phyloP scores from a whole-genome alignment of 2,888 invertebrate genomes.

The Papilio protenor region DNA sequence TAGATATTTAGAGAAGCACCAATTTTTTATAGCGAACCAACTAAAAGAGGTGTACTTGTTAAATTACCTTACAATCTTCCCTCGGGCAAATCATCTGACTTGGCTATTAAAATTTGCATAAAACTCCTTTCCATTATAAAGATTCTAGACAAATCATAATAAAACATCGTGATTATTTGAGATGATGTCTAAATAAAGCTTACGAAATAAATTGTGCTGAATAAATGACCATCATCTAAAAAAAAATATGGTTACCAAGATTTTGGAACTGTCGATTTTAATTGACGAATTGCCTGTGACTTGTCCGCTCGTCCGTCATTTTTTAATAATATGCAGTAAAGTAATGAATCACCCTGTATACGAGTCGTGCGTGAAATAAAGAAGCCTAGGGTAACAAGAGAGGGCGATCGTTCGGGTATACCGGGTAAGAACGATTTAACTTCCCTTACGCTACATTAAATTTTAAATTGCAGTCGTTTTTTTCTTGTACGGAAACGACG shows the following conservation, averaged over 20 bases:
- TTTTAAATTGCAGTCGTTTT: constrained; percentile 35
- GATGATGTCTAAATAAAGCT: not conserved
- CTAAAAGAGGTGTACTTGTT: constrained; percentile 3
- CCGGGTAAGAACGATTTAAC: constrained; percentile 33
- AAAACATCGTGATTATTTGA: not conserved
- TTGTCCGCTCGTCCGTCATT: not conserved
- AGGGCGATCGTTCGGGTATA: constrained; percentile 28
- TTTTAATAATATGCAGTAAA: not conserved
- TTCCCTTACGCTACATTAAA: constrained; percentile 33
- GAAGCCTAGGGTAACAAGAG: constrained; percentile 14
- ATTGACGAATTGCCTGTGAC: constrained; percentile 7
- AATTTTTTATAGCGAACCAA: not conserved
- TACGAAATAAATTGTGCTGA: not conserved
- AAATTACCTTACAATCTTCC: constrained; percentile 23
- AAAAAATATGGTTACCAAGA: not conserved
- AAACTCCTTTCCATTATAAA: constrained; percentile 2
- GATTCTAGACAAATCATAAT: constrained; percentile 1
- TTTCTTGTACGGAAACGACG: constrained; percentile 22
- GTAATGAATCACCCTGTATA: constrained; percentile 15
- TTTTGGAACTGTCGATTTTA: constrained; percentile 11
- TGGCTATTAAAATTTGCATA: constrained; percentile 26
- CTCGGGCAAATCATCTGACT: not conserved
- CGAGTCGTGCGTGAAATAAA: constrained; percentile 25
- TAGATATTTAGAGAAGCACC: no score
- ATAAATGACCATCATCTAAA: not conserved